These are phyloP conservation scores for Crepidodera aurea DNA, from an alignment of 2,888 invertebrate genomes.

Conservation along the genomic window DNA sequence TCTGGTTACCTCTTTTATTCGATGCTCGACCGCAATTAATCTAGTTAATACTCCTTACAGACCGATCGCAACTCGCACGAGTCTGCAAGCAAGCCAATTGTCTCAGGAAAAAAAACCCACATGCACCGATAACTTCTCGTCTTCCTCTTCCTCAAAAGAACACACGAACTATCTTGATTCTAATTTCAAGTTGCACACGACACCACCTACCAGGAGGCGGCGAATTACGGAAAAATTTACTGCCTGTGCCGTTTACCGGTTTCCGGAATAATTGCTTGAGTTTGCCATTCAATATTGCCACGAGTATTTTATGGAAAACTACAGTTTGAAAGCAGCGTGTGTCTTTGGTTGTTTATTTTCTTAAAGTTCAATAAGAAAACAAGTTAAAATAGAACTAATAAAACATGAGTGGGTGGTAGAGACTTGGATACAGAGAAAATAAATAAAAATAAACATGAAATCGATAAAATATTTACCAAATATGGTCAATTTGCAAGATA, in stretches of 20 bases:
- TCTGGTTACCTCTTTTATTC: no score
- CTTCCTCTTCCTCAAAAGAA: constrained; percentile 13
- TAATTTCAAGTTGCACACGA: constrained; percentile 17
- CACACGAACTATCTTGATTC: constrained; percentile 18
- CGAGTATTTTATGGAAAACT: constrained; percentile 32
- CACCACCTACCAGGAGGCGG: constrained; percentile 8
- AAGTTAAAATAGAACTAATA: no score
- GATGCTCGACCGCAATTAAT: background rate
- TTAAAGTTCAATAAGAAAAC: no score
- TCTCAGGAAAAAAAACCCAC: constrained; percentile 12
- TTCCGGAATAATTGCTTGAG: constrained; percentile 34
- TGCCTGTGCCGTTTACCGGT: constrained; percentile 18
- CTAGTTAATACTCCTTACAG: background rate
- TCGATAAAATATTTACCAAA: no score
- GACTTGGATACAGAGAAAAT: no score
- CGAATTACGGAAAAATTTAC: constrained; percentile 35
- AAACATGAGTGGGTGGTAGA: no score
- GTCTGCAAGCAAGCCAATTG: background rate
- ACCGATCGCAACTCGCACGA: background rate
- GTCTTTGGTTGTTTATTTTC: no score
- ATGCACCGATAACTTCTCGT: constrained; percentile 20
- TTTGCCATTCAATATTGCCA: constrained; percentile 35
- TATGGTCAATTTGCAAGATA: no score
- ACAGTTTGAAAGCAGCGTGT: constrained; percentile 24
- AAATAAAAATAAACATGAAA: no score